Base-by-base conservation (phyloP, 2,888 invertebrate genomes). In the Zhuqinia jingwanae region DNA sequence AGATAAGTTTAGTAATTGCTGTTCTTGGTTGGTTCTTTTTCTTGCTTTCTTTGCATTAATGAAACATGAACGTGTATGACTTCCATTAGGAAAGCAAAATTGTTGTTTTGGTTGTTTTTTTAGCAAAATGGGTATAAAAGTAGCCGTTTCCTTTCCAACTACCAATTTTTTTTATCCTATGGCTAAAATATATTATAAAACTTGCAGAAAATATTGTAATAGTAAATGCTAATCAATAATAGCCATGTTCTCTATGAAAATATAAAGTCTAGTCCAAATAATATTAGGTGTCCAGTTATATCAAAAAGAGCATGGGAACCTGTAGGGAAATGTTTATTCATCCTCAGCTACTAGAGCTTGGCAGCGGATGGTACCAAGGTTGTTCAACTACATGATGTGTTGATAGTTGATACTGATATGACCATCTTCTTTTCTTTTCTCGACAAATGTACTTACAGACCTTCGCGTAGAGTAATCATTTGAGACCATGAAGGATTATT, bases 331-430 rank as follows among this genome's bases (percentile, higher is more conserved):
- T 6, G 36, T 36, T 8, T 8, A 68, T 53, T 15, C 30, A n/a
- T 3, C 27, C 10, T 22, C 65, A 36, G 17, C 68, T 15, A 11
- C 15, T n/a, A 63, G 50, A 36, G 79, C 45, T 78, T 79, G 85
- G 85, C 79, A 79, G 45, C 78, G 70, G 53, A 20, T 75, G 73
- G 56, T 78, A 85, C 85, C 85, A 85, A 85, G 85, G 85, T 79
- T 63, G 85, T 85, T 85, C 85, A 85, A 78, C 85, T 27, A 50
- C 45, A 2, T 8, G 25, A 13, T 45, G 65, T 42, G 30, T 3
- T 36, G n/a, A 22, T 1, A 11, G 15, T 68, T 1, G 10, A 11
- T 36, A 25, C n/a, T n/a, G n/a, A n/a, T n/a, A n/a, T n/a, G n/a
- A 17, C 27, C 17, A 22, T 36, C n/a, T 30, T 30, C n/a, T 76